Evolutionary conservation across 2,113 vertebrate genomes (phyloP), one percentile per base, ranked within the genome.

Genomic region (Morone saxatilis): DNA sequence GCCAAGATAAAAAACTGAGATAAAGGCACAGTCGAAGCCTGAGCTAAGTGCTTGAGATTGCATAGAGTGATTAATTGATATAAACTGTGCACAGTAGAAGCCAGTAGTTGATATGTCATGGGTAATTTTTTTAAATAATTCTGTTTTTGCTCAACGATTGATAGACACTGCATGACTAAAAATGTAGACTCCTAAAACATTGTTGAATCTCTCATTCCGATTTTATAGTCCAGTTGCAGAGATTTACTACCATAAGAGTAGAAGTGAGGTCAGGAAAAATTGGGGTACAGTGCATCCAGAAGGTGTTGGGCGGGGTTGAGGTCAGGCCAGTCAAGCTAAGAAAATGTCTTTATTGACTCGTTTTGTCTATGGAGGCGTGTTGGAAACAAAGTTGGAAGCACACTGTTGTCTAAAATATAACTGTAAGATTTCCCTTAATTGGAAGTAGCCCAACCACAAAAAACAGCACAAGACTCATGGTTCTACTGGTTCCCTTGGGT

Each of bases 1-100:
- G 62, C 80, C 31, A 53, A 72, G 81, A 70, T 68, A 78, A 70
- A 74, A 81, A 57, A 41, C 48, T 4, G 48, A 74, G 70, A 82
- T 74, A 59, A 69, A 36, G 43, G 20, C 6, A 4, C 14, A 45
- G 20, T 41, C 20, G 51, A 59, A 53, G 68, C 38, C 60, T 45
- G 7, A 67, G 53, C 68, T 59, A 61, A 66, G 57, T 45, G 51
- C 20, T 71, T 6, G 13, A 67, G 54, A 79, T 50, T 43, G 47
- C 43, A 22, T 14, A n/a, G 14, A 19, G 19, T 72, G 53, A 60
- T 75, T 84, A 4, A 31, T 54, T 40, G 20, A 45, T 61, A 6
- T 51, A 43, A 60, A 65, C 47, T 69, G 25, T 16, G 71, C 43
- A 51, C 19, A 66, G 22, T 14, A 6, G 36, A 47, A 72, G 59